These are phyloP conservation scores for Hylaeus anthracinus DNA, from an alignment of 1,140 invertebrate species.

Conservation along the genomic window DNA sequence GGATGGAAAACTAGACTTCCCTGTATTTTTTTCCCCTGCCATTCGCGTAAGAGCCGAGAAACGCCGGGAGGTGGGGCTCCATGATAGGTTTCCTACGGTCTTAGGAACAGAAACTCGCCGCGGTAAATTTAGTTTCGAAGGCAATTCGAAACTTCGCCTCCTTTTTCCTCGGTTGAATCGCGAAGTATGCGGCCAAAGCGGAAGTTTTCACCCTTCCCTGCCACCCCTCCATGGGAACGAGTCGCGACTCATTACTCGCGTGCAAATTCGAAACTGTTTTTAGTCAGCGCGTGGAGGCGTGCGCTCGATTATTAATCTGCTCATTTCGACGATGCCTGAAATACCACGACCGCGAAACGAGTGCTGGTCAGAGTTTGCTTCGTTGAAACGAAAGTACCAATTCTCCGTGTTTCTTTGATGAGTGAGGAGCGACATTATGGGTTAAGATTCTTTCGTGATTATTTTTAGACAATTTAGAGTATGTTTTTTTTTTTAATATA, in stretches of 20 bases:
- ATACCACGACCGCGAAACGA: background rate
- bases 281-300: background rate
- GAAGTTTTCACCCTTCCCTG: slow-evolving; percentile 10
- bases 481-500: too few relatives aligned
- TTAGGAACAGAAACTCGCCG: too few relatives aligned
- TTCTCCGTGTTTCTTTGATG: too few relatives aligned
- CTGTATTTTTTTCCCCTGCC: slow-evolving; percentile 10
- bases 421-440: too few relatives aligned
- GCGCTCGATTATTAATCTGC: slow-evolving; percentile 22
- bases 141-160: slow-evolving; percentile 37
- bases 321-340: background rate
- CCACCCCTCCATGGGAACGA: background rate
- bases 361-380: background rate
- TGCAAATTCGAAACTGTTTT: slow-evolving; percentile 16
- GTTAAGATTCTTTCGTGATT: too few relatives aligned
- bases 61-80: slow-evolving; percentile 2
- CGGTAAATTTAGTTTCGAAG: slow-evolving; percentile 50
- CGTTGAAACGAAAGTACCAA: too few relatives aligned
- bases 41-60: background rate
- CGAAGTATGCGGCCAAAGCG: slow-evolving; percentile 47
- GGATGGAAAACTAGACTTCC: slow-evolving; percentile 22
- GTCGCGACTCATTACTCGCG: background rate
- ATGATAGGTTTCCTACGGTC: slow-evolving; percentile 26
- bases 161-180: slow-evolving; percentile 30
- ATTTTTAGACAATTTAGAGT: too few relatives aligned